These are phyloP conservation scores for Hesperophylax magnus DNA, from an alignment of 1,140 invertebrate species.

Conservation along the genomic window DNA sequence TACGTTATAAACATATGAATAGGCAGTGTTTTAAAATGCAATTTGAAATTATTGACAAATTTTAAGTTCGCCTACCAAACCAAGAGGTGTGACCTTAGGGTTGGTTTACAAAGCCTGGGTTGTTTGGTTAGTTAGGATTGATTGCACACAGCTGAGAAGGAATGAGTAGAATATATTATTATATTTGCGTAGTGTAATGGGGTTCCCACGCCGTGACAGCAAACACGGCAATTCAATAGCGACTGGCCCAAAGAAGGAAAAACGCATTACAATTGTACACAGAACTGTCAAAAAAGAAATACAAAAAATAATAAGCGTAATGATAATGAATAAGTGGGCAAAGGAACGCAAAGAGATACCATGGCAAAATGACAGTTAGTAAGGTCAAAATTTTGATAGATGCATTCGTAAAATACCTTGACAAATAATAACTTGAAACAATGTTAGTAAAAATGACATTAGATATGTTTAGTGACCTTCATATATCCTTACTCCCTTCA, in stretches of 20 bases:
- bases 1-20: too few relatives aligned
- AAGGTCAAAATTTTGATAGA: too few relatives aligned
- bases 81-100: background rate
- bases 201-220: constrained; percentile 32
- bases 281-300: constrained; percentile 12
- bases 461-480: too few relatives aligned
- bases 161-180: background rate
- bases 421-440: too few relatives aligned
- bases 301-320: constrained; percentile 4
- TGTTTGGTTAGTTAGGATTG: background rate
- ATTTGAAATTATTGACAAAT: background rate
- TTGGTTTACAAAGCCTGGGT: constrained; percentile 5
- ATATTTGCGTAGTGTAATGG: constrained; percentile 8
- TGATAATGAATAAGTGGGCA: constrained; percentile 1
- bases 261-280: constrained; percentile 21
- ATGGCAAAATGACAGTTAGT: too few relatives aligned
- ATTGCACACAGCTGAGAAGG: background rate
- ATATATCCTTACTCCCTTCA: too few relatives aligned
- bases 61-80: background rate
- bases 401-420: too few relatives aligned
- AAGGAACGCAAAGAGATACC: too few relatives aligned
- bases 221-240: constrained; percentile 14
- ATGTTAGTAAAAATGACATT: too few relatives aligned
- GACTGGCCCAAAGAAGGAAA: constrained; percentile 12
- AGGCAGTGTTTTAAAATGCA: too few relatives aligned